A percentile compares a stretch with the other conserved stretches of the same genome.
Conservation (phyloP, 2,113 vertebrate species). For the Monopterus albus region DNA sequence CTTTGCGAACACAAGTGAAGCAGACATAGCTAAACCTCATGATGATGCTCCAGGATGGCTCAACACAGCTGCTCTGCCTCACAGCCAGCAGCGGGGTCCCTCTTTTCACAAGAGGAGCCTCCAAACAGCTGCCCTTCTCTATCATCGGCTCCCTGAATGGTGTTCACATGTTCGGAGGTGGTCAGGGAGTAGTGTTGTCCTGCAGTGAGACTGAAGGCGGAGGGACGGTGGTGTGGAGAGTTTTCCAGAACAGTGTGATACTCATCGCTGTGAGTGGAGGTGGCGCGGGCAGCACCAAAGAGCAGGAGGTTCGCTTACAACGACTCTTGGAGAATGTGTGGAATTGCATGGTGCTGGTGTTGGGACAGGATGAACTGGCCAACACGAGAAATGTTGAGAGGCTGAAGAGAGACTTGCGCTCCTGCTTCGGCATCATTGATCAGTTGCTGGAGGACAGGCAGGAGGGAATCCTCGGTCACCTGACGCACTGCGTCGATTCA, state of each 20-base stretch:
- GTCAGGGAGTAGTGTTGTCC: slow-evolving; percentile 84
- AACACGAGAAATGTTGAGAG: slow-evolving; percentile 89
- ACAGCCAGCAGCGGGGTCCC: slow-evolving; percentile 90
- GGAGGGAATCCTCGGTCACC: slow-evolving; percentile 83
- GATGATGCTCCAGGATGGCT: slow-evolving; percentile 78
- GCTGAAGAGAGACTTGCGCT: slow-evolving; percentile 89
- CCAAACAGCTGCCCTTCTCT: slow-evolving; percentile 88
- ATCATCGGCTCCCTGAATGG: slow-evolving; percentile 92
- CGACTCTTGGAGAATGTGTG: slow-evolving; percentile 90
- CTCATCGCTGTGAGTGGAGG: slow-evolving; percentile 87
- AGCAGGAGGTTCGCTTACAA: slow-evolving; percentile 75
- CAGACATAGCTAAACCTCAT: not conserved
- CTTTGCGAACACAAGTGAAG: not conserved
- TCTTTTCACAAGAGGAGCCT: slow-evolving; percentile 86
- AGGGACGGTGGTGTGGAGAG: slow-evolving; percentile 87
- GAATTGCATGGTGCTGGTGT: slow-evolving; percentile 90
- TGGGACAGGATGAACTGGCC: slow-evolving; percentile 89
- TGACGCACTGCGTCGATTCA: slow-evolving; percentile 90
- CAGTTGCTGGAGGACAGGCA: slow-evolving; percentile 81
- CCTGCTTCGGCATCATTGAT: slow-evolving; percentile 89
- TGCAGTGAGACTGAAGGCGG: slow-evolving; percentile 84
- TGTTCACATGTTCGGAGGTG: slow-evolving; percentile 92
- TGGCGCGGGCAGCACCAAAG: slow-evolving; percentile 64
- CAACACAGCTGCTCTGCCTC: slow-evolving; percentile 87
- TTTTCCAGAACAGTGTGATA: slow-evolving; percentile 90